Percentiles rank a stretch among this genome's conserved stretches.
These are phyloP conservation scores for Novumbra hubbsi DNA, from an alignment of 2,797 vertebrate genomes.

Conservation along the genomic window DNA sequence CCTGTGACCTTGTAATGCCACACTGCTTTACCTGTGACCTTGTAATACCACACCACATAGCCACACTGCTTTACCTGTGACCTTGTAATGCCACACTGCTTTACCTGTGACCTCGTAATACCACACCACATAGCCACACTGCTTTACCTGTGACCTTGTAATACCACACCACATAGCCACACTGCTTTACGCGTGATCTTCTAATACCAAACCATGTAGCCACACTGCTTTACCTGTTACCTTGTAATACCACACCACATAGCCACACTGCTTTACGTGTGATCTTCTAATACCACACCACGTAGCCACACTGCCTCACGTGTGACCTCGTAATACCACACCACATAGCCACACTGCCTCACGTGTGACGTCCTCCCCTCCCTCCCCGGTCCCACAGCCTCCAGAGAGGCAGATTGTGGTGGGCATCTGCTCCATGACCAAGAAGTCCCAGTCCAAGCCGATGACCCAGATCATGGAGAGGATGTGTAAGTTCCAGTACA, in stretches of 20 bases:
- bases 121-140: no score
- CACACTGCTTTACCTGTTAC: not conserved
- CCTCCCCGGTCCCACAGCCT: constrained; percentile 66
- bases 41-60: no score
- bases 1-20: no score
- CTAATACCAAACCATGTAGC: no score
- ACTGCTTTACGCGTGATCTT: not conserved
- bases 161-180: no score
- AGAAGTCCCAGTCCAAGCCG: constrained; percentile 97
- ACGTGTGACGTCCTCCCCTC: not conserved
- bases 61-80: no score
- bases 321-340: not conserved
- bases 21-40: not conserved
- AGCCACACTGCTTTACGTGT: not conserved
- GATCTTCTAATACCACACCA: no score
- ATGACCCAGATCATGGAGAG: constrained; percentile 98
- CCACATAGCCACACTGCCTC: no score
- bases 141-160: not conserved
- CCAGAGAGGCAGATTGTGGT: constrained; percentile 92
- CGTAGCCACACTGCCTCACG: no score
- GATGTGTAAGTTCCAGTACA: constrained; percentile 95
- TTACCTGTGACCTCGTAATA: not conserved
- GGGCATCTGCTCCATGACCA: constrained; percentile 97
- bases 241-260: no score
- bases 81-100: no score